Evolutionary conservation across 2,888 invertebrate species (phyloP).

Genomic region (Chouioia cunea): DNA sequence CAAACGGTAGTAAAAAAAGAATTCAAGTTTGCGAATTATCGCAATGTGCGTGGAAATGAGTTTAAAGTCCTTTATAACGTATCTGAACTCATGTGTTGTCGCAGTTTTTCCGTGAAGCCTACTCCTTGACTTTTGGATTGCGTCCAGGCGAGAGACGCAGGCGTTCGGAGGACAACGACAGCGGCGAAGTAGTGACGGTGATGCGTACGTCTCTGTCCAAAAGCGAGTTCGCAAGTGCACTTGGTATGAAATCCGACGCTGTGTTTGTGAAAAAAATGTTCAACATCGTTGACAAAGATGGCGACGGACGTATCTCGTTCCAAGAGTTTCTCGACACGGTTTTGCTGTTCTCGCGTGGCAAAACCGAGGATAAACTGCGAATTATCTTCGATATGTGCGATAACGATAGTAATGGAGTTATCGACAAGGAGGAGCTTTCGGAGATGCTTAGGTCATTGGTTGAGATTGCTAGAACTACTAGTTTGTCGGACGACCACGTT

Average conservation of each 20-base stretch:
- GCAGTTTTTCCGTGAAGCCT: slow-evolving; percentile 95
- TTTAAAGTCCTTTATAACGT: no score
- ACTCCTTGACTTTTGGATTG: slow-evolving; percentile 91
- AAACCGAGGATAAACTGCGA: slow-evolving; percentile 91
- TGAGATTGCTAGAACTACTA: slow-evolving; percentile 92
- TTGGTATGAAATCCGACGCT: slow-evolving; percentile 95
- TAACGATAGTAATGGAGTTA: slow-evolving; percentile 92
- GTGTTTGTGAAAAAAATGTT: slow-evolving; percentile 98
- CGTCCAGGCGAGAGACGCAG: slow-evolving; percentile 83
- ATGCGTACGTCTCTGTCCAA: slow-evolving; percentile 94
- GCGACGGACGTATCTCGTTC: slow-evolving; percentile 93
- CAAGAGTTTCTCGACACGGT: slow-evolving; percentile 96
- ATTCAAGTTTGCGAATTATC: no score
- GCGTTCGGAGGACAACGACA: slow-evolving; percentile 78
- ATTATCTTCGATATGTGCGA: slow-evolving; percentile 99
- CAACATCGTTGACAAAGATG: slow-evolving; percentile 94
- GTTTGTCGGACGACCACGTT: slow-evolving; percentile 89
- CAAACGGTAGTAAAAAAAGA: no score
- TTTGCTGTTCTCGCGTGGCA: slow-evolving; percentile 90
- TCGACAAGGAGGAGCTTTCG: slow-evolving; percentile 92
- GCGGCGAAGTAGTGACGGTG: slow-evolving; percentile 90
- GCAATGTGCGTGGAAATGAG: no score
- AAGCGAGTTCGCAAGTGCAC: slow-evolving; percentile 92
- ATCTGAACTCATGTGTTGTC: no score
- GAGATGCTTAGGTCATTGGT: slow-evolving; percentile 94